Conservation (phyloP, 2,888 invertebrate species). For the Homarus gammarus region DNA sequence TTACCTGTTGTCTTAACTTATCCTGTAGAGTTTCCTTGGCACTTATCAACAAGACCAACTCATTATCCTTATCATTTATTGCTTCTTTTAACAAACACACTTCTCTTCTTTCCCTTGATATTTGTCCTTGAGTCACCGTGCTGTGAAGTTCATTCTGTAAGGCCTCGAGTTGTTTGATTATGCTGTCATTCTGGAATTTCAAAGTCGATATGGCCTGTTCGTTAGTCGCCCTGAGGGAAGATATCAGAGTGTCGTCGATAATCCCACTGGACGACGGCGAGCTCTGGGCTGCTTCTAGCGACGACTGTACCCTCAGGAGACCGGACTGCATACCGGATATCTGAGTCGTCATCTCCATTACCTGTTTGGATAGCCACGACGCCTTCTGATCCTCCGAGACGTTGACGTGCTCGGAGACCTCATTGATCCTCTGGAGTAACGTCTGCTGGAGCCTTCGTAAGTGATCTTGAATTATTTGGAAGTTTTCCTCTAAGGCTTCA, state of each 20-base stretch:
- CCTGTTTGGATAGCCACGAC: conserved; percentile 26
- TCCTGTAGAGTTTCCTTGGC: conserved; percentile 34
- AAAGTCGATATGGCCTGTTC: conserved; percentile 50
- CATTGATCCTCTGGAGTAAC: conserved; percentile 56
- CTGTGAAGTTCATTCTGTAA: conserved; percentile 38
- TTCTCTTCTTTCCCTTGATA: conserved; percentile 21
- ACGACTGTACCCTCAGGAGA: conserved; percentile 47
- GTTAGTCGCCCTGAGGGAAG: conserved; percentile 41
- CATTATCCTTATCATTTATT: conserved; percentile 43
- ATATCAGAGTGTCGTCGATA: conserved; percentile 42
- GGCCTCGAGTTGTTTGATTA: conserved; percentile 48
- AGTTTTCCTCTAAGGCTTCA: conserved; percentile 67
- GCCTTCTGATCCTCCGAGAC: conserved; percentile 51
- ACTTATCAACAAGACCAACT: not conserved
- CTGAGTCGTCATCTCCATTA: conserved; percentile 55
- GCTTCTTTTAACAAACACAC: conserved; percentile 33
- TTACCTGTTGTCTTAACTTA: conserved; percentile 40
- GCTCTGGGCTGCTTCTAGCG: conserved; percentile 40
- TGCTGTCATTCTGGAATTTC: conserved; percentile 46
- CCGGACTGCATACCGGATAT: conserved; percentile 45
- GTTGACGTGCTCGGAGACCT: conserved; percentile 42
- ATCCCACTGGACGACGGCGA: conserved; percentile 20
- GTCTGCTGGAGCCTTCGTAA: conserved; percentile 58
- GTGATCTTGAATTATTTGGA: conserved; percentile 58
- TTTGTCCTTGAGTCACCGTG: conserved; percentile 3